Evolutionary conservation across 1,140 invertebrate genomes (phyloP).

Genomic region (Apis cerana): DNA sequence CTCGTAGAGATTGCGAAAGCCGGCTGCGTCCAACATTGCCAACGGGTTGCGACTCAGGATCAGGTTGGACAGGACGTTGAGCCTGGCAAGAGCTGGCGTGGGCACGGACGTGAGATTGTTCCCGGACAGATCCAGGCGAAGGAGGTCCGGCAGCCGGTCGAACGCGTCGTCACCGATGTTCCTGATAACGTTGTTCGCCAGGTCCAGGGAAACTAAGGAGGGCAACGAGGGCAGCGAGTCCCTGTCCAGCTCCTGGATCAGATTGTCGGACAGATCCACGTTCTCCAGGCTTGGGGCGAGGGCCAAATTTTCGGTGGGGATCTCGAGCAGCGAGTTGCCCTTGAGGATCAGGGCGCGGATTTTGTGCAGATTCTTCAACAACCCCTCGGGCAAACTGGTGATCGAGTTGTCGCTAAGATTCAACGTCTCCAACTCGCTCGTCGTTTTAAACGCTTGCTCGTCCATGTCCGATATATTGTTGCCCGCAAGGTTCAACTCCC

Average conservation of each 20-base stretch:
- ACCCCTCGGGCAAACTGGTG: conserved; percentile 85
- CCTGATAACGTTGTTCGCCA: conserved; percentile 88
- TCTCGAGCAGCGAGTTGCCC: conserved; percentile 89
- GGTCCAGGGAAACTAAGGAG: conserved; percentile 84
- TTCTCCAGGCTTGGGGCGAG: conserved; percentile 85
- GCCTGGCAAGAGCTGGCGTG: conserved; percentile 87
- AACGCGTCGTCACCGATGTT: conserved; percentile 86
- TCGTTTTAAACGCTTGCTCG: conserved; percentile 86
- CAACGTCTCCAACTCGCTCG: conserved; percentile 86
- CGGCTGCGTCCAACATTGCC: conserved; percentile 85
- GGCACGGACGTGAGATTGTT: conserved; percentile 91
- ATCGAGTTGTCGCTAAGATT: conserved; percentile 89
- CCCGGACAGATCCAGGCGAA: conserved; percentile 88
- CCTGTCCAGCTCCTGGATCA: conserved; percentile 86
- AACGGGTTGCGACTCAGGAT: conserved; percentile 90
- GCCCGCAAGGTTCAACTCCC: conserved; percentile 86
- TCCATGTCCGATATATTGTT: conserved; percentile 90
- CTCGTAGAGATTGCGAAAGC: conserved; percentile 91
- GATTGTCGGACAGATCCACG: conserved; percentile 87
- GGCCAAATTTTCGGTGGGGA: conserved; percentile 86
- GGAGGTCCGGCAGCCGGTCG: conserved; percentile 85
- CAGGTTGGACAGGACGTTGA: conserved; percentile 87
- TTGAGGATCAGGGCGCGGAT: conserved; percentile 87
- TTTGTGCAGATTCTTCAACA: conserved; percentile 86
- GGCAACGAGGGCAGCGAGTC: conserved; percentile 86